phyloP scores from a whole-genome alignment of 1,140 invertebrate genomes.

The Planococcus citri region DNA sequence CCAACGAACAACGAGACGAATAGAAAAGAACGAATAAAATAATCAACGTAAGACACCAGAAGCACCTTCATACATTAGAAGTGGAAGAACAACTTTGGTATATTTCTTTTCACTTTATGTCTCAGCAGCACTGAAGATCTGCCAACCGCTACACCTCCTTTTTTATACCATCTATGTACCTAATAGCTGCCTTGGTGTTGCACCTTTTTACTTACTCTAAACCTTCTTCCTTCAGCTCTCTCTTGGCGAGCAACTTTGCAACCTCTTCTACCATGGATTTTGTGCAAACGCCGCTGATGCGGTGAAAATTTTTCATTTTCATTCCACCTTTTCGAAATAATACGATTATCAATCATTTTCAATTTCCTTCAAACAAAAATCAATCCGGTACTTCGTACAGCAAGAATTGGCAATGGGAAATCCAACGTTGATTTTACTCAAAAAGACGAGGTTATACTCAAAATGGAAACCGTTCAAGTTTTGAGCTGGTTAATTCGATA shows the following conservation, averaged over 20 bases:
- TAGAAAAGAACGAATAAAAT: conserved; percentile 16
- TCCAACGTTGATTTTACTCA: too few species aligned
- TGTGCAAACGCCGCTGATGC: not conserved
- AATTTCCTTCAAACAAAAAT: too few species aligned
- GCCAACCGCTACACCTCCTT: conserved; percentile 16
- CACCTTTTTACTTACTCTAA: not conserved
- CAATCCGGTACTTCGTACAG: too few species aligned
- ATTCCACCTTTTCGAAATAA: too few species aligned
- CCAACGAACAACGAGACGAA: conserved; percentile 17
- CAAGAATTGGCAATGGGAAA: too few species aligned
- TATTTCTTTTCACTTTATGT: conserved; percentile 14
- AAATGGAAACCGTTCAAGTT: too few species aligned
- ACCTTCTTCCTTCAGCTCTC: conserved; percentile 18
- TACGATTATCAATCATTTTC: too few species aligned
- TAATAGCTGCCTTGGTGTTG: conserved; percentile 4
- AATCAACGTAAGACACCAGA: conserved; percentile 16
- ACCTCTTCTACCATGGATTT: not conserved
- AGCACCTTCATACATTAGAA: conserved; percentile 18
- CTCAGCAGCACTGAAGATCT: conserved; percentile 13
- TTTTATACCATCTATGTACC: conserved; percentile 15
- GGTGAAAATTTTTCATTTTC: too few species aligned
- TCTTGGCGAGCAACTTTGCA: not conserved
- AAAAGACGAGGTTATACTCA: too few species aligned
- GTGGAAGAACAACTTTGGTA: conserved; percentile 14
- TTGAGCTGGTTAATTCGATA: too few species aligned